Evolutionary conservation across 2,113 vertebrate genomes (phyloP).

Genomic region (Merops nubicus): DNA sequence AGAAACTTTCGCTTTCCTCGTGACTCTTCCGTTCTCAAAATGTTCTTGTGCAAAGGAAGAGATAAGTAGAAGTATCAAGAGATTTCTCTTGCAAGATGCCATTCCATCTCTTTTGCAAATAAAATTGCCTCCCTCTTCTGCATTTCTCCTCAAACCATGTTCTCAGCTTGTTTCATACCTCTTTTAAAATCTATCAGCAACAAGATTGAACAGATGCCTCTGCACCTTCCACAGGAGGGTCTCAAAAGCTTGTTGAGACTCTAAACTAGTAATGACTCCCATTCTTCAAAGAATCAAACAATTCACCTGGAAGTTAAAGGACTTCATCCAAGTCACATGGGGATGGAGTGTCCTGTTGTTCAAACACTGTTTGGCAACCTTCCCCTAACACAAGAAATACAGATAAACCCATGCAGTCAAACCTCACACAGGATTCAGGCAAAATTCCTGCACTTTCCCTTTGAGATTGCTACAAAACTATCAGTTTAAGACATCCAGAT

Average conservation of each 20-base stretch:
- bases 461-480: not conserved
- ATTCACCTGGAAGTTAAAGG: not conserved
- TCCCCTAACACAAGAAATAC: not conserved
- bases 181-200: not conserved
- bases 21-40: not conserved
- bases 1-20: not conserved
- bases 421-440: not conserved
- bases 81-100: not conserved
- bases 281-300: constrained; percentile 25
- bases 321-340: not conserved
- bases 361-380: not conserved
- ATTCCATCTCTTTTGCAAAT: not conserved
- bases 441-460: not conserved
- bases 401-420: not conserved
- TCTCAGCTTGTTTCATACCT: not conserved
- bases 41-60: not conserved
- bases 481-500: not conserved
- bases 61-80: not conserved
- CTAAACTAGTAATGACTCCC: not conserved
- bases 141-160: not conserved
- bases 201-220: not conserved
- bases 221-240: not conserved
- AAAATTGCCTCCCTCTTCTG: not conserved
- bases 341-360: not conserved
- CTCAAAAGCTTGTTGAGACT: not conserved